phyloP scores from a whole-genome alignment of 1,140 invertebrate genomes.

The Nasonia vitripennis region DNA sequence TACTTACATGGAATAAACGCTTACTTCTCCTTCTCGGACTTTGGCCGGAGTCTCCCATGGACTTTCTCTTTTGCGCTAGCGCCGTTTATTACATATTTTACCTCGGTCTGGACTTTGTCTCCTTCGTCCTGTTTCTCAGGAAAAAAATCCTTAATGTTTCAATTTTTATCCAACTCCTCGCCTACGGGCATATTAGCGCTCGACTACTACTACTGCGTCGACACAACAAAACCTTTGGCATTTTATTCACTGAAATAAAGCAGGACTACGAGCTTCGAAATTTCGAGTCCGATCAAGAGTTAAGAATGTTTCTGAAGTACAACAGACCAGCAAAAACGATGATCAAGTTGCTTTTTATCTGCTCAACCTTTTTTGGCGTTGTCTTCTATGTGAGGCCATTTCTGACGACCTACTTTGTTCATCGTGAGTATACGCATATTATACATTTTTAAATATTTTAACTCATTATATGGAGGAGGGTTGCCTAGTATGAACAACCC shows the following conservation, averaged over 20 bases:
- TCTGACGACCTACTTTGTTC: neutral
- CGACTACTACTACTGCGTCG: neutral
- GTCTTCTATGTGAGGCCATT: neutral
- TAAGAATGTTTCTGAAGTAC: neutral
- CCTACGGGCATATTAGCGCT: neutral
- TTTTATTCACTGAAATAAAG: neutral
- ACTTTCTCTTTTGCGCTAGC: conserved; percentile 41
- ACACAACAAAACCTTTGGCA: neutral
- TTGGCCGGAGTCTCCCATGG: conserved; percentile 53
- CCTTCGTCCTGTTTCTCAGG: conserved; percentile 50
- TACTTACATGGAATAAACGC: conserved; percentile 49
- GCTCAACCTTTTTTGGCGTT: neutral
- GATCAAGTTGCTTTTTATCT: neutral
- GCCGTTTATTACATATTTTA: conserved; percentile 43
- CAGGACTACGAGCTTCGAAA: neutral
- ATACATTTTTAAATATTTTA: no score
- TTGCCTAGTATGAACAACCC: no score
- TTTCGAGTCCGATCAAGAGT: neutral
- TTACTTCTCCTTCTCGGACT: conserved; percentile 54
- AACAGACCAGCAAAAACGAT: neutral
- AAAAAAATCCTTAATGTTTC: neutral
- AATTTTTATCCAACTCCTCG: neutral
- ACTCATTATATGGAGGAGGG: no score
- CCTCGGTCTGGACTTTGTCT: conserved; percentile 49
- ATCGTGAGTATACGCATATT: neutral